Base-by-base conservation (phyloP, 1,140 invertebrate species). In the Chrysoperla carnea region DNA sequence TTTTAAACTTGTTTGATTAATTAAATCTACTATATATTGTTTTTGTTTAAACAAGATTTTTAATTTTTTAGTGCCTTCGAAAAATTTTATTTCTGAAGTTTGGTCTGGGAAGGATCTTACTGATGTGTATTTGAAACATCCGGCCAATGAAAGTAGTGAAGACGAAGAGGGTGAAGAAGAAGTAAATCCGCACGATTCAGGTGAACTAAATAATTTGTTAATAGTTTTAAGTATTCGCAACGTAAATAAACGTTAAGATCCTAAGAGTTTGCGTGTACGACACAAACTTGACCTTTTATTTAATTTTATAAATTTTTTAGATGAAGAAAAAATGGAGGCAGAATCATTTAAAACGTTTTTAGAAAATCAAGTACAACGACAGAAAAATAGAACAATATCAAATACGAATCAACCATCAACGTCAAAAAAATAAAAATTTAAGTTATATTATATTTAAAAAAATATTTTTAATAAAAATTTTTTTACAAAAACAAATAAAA, bases 91-190 rank as follows among this genome's bases (percentile, higher is more conserved):
- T 36, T 66, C 63, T 3, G 61, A 69, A 47, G 54, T 75, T n/a
- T 56, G 58, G 7, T 50, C 46, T 11, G 74, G 74, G 8, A 58
- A 64, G 36, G 76, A 84, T 52, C 56, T 76, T 31, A 60, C 69
- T 5, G 76, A 83, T 48, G 63, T 84, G 46, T 81, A 78, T 54
- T 53, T 83, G 29, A 75, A 74, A 50, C 73, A 78, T 53, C 69
- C 76, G 4, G 78, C 59, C 1, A 72, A 79, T 53, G 78, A 81
- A 48, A 81, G 76, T 45, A 81, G 77, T 43, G 73, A 74, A 13
- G 81, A 84, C 48, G 79, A 80, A 13, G 79, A 83, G 51, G 79
- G 76, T 1, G 66, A 60, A 4, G 75, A 76, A 50, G 31, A 33
- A 33, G 31, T 33, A 12, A 2, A 12, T 9, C 8, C 31, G 4